phyloP scores from a whole-genome alignment of 2,888 invertebrate genomes.

The Girardia tigrina region DNA sequence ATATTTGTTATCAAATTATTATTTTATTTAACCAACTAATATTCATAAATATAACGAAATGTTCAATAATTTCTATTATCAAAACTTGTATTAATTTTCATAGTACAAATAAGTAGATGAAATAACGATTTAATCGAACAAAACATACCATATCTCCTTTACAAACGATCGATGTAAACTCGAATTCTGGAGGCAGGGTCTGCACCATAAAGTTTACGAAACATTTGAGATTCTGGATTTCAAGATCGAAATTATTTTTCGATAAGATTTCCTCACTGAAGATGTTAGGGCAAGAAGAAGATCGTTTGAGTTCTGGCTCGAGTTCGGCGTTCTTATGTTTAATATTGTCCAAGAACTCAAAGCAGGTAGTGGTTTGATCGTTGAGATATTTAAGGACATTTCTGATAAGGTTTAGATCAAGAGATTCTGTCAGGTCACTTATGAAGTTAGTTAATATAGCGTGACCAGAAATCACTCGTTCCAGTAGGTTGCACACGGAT shows the following conservation, averaged over 20 bases:
- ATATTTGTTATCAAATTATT: too few species aligned
- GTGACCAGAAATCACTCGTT: slow-evolving; percentile 28
- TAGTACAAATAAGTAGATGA: too few species aligned
- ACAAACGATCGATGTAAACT: not conserved
- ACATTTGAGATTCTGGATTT: not conserved
- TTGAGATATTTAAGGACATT: not conserved
- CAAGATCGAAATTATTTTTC: not conserved
- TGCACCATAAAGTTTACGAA: not conserved
- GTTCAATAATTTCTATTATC: too few species aligned
- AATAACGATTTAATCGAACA: too few species aligned
- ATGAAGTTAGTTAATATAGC: slow-evolving; percentile 21
- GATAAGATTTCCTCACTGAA: not conserved
- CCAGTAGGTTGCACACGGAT: slow-evolving; percentile 15
- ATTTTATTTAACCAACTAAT: too few species aligned
- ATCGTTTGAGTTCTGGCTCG: not conserved
- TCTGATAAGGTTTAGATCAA: not conserved
- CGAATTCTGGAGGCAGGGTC: not conserved
- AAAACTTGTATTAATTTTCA: too few species aligned
- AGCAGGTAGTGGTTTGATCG: not conserved
- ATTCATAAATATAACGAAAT: too few species aligned
- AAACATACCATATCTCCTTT: slow-evolving; percentile 1
- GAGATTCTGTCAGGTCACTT: not conserved
- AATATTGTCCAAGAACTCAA: not conserved
- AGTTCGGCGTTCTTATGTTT: not conserved
- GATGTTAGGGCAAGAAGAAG: not conserved